phyloP scores from a whole-genome alignment of 2,797 vertebrate genomes.

The Macropus fuliginosus region DNA sequence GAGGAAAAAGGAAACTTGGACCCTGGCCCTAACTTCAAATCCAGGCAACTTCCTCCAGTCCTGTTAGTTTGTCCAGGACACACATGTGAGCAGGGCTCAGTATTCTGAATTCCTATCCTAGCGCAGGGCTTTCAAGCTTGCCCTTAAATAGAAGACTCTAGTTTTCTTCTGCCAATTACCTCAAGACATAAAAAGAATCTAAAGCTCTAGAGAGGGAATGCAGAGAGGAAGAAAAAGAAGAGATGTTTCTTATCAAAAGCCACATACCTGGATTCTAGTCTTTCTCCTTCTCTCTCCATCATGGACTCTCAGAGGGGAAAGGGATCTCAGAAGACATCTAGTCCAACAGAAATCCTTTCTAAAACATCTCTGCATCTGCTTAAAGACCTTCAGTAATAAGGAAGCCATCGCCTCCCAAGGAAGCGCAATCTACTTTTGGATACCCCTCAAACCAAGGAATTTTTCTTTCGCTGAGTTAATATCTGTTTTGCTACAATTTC shows the following conservation, averaged over 20 bases:
- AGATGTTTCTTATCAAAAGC: neutral
- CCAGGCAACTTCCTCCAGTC: slow-evolving; percentile 5
- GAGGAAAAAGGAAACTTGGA: neutral
- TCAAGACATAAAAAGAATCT: neutral
- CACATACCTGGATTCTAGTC: neutral
- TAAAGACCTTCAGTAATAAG: neutral
- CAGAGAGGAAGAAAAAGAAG: neutral
- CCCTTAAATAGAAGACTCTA: neutral
- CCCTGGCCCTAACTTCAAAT: slow-evolving; percentile 54
- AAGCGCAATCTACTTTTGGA: neutral
- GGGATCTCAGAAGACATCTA: neutral
- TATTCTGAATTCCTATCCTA: neutral
- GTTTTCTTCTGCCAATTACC: neutral
- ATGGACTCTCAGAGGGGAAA: neutral
- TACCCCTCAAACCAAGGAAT: neutral
- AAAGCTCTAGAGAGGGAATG: neutral
- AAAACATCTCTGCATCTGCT: neutral
- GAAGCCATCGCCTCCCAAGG: neutral
- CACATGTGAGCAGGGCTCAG: neutral
- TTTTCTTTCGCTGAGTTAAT: neutral
- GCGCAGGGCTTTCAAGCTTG: neutral
- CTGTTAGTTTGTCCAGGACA: neutral
- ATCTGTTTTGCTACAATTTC: neutral
- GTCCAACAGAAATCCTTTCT: neutral
- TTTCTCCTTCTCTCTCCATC: neutral